A percentile compares a stretch with the other conserved stretches of the same genome.
These are phyloP conservation scores for Cynocephalus volans DNA, from an alignment of 2,113 vertebrate species.

Conservation along the genomic window DNA sequence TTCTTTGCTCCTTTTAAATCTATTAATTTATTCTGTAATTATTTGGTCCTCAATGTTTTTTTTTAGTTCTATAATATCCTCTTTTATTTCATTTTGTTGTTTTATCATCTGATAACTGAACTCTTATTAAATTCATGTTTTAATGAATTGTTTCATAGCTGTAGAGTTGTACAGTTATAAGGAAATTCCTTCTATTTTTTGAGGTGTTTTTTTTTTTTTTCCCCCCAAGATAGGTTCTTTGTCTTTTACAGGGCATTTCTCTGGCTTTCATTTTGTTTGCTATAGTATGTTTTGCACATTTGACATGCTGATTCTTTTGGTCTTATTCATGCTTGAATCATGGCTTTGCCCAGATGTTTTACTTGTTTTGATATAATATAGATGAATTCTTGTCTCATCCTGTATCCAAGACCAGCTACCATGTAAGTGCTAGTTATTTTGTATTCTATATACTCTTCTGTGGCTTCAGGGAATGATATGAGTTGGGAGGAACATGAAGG, in stretches of 20 bases:
- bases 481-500: too few species aligned
- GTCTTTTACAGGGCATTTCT: not conserved
- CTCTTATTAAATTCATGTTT: conserved; percentile 37
- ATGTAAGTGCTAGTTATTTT: not conserved
- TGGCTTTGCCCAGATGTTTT: not conserved
- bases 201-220: not conserved
- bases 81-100: not conserved
- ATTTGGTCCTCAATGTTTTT: not conserved
- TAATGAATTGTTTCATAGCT: conserved; percentile 10
- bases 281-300: not conserved
- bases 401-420: not conserved
- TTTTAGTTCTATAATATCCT: not conserved
- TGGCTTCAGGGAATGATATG: too few species aligned
- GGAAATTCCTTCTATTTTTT: not conserved
- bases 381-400: not conserved
- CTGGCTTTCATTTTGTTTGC: conserved; percentile 51
- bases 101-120: conserved; percentile 31
- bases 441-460: too few species aligned
- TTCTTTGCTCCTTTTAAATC: conserved; percentile 28
- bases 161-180: not conserved
- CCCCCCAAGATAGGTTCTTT: not conserved
- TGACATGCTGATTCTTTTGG: not conserved
- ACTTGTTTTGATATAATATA: conserved; percentile 10
- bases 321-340: not conserved
- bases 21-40: not conserved